Percentiles rank a stretch among this genome's conserved stretches.
Evolutionary conservation across 2,113 vertebrate genomes (phyloP).

Genomic region (Gnathonemus longibarbis): DNA sequence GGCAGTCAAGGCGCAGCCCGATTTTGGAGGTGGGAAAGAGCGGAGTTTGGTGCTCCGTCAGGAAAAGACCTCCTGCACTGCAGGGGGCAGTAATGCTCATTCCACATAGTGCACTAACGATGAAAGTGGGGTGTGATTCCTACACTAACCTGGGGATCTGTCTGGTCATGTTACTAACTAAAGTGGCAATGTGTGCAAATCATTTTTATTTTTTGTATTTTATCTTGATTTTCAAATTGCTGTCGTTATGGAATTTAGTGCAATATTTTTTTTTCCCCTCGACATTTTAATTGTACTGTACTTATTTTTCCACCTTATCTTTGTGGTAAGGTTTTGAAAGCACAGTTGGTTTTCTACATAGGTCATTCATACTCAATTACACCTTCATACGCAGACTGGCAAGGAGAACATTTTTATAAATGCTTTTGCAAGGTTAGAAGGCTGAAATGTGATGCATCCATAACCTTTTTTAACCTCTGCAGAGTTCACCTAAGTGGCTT

Average conservation of each 20-base stretch:
- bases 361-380: slow-evolving; percentile 41
- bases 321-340: slow-evolving; percentile 8
- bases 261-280: slow-evolving; percentile 7
- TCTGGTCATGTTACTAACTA: slow-evolving; percentile 39
- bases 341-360: slow-evolving; percentile 45
- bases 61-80: slow-evolving; percentile 67
- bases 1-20: slow-evolving; percentile 52
- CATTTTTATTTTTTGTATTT: slow-evolving; percentile 12
- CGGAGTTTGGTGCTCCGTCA: slow-evolving; percentile 69
- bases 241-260: slow-evolving; percentile 17
- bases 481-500: slow-evolving; percentile 3
- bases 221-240: slow-evolving; percentile 19
- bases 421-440: neutral
- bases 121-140: slow-evolving; percentile 46
- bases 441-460: neutral
- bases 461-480: neutral
- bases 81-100: slow-evolving; percentile 38
- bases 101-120: slow-evolving; percentile 37
- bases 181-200: slow-evolving; percentile 35
- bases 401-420: neutral
- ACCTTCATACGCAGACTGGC: neutral
- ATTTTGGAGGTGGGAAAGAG: slow-evolving; percentile 89
- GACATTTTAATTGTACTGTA: slow-evolving; percentile 20
- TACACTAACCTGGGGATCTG: slow-evolving; percentile 41
- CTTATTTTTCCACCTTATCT: slow-evolving; percentile 25